Evolutionary conservation across 2,113 vertebrate genomes (phyloP).

Genomic region (Phrynosoma blainvillii): DNA sequence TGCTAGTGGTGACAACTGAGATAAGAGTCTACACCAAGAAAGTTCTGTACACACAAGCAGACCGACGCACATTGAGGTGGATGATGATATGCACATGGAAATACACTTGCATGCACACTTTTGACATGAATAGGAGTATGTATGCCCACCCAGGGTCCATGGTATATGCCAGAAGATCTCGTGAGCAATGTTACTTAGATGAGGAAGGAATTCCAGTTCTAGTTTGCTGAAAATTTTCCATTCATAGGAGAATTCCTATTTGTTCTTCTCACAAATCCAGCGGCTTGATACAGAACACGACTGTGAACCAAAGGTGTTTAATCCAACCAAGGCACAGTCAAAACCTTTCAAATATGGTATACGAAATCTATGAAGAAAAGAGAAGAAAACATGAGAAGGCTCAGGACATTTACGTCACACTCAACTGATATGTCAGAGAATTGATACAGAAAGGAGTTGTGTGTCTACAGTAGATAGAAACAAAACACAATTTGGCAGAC

Average conservation of each 20-base stretch:
- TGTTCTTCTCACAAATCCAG: slow-evolving; percentile 21
- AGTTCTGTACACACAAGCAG: too few species aligned
- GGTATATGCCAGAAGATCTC: too few species aligned
- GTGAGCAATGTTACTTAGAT: neutral
- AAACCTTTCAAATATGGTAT: too few species aligned
- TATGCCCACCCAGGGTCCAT: neutral
- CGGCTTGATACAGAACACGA: neutral
- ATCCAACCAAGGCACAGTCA: slow-evolving; percentile 18
- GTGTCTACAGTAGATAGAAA: too few species aligned
- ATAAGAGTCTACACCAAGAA: too few species aligned
- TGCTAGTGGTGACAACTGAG: too few species aligned
- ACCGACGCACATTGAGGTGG: too few species aligned
- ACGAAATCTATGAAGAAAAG: slow-evolving; percentile 6
- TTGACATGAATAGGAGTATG: neutral
- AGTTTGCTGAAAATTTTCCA: neutral
- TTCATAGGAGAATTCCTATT: neutral
- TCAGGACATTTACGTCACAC: neutral
- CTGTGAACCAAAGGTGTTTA: neutral
- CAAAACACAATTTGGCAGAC: too few species aligned
- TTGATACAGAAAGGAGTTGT: too few species aligned
- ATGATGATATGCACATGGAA: too few species aligned
- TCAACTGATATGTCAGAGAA: neutral
- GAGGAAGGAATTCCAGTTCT: neutral
- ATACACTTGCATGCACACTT: neutral
- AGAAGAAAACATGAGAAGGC: neutral